Percentiles rank a stretch among this genome's conserved stretches.
Evolutionary conservation across 2,888 invertebrate genomes (phyloP).

Genomic region (Bombylius major): DNA sequence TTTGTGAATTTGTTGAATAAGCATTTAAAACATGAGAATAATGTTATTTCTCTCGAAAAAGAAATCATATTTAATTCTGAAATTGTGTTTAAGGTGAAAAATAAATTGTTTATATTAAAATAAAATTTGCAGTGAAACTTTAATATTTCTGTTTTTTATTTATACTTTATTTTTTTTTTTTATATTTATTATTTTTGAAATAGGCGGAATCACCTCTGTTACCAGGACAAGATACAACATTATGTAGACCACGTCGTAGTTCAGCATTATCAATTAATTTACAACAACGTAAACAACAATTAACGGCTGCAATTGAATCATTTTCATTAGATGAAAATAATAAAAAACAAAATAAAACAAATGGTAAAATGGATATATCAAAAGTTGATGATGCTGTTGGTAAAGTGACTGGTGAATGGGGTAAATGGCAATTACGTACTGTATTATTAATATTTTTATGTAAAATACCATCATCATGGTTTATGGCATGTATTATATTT

Average conservation of each 20-base stretch:
- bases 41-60: too few species aligned
- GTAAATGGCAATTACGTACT: constrained; percentile 37
- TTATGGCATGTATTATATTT: constrained; percentile 41
- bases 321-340: constrained; percentile 3
- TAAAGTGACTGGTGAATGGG: constrained; percentile 36
- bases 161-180: too few species aligned
- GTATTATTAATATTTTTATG: constrained; percentile 36
- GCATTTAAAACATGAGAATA: too few species aligned
- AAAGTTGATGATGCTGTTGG: constrained; percentile 30
- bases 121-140: too few species aligned
- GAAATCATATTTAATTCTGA: too few species aligned
- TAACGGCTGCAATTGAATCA: constrained; percentile 6
- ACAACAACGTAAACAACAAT: constrained; percentile 2
- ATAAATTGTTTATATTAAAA: too few species aligned
- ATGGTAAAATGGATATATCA: not conserved
- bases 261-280: not conserved
- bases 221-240: constrained; percentile 8
- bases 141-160: too few species aligned
- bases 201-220: constrained; percentile 12
- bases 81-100: too few species aligned
- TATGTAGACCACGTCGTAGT: not conserved
- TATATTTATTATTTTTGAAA: not conserved
- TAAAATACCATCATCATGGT: constrained; percentile 40
- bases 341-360: not conserved
- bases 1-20: too few species aligned